phyloP scores from a whole-genome alignment of 2,888 invertebrate genomes.

The Zygaena filipendulae region DNA sequence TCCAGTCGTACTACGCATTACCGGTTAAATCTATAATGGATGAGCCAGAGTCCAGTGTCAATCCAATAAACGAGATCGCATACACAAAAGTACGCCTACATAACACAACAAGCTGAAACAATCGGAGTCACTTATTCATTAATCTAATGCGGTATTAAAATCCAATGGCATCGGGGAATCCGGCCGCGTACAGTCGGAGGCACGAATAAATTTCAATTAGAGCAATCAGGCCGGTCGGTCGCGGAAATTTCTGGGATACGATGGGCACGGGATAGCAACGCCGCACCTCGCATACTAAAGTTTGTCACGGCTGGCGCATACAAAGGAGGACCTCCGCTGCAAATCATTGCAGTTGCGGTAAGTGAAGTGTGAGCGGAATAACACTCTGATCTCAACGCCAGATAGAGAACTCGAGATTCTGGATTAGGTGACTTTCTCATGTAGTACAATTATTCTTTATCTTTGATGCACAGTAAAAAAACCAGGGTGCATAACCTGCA shows the following conservation, averaged over 20 bases:
- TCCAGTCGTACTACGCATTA: conserved; percentile 43
- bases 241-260: conserved; percentile 49
- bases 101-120: conserved; percentile 34
- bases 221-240: conserved; percentile 43
- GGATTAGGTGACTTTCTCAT: conserved; percentile 38
- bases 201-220: conserved; percentile 59
- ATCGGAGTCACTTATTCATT: conserved; percentile 33
- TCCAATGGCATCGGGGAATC: conserved; percentile 33
- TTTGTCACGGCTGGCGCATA: conserved; percentile 40
- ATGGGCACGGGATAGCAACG: conserved; percentile 39
- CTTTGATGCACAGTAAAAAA: no score
- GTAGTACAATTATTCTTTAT: no score
- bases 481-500: no score
- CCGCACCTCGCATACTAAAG: conserved; percentile 43
- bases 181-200: conserved; percentile 26
- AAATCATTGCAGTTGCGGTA: conserved; percentile 63
- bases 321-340: conserved; percentile 53
- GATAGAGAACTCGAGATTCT: conserved; percentile 43
- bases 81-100: conserved; percentile 47
- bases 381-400: conserved; percentile 36
- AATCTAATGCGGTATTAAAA: conserved; percentile 19
- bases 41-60: conserved; percentile 58
- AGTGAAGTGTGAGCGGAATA: conserved; percentile 60
- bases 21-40: conserved; percentile 63
- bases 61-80: conserved; percentile 59